phyloP scores from a whole-genome alignment of 2,888 invertebrate species.

The Pseudolycoriella hygida region DNA sequence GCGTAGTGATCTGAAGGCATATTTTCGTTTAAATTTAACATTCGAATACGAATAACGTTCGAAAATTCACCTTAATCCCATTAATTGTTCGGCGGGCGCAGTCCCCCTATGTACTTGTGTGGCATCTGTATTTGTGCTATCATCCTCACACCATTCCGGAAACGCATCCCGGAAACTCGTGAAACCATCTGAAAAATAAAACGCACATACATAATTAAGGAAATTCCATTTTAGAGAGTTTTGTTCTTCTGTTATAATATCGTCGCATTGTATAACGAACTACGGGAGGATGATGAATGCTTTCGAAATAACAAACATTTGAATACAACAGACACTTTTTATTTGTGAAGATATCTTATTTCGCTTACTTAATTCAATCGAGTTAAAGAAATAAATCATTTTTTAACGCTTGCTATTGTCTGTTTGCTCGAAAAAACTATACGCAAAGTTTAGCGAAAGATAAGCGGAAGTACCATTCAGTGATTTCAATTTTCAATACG shows the following conservation, averaged over 20 bases:
- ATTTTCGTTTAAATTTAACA: background rate
- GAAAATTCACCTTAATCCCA: slow-evolving; percentile 34
- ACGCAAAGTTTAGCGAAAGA: too few relatives aligned
- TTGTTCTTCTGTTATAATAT: background rate
- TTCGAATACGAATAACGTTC: background rate
- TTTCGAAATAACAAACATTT: too few relatives aligned
- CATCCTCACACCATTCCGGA: slow-evolving; percentile 82
- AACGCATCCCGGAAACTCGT: slow-evolving; percentile 64
- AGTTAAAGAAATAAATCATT: too few relatives aligned
- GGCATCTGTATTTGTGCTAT: slow-evolving; percentile 49
- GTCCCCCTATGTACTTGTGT: slow-evolving; percentile 32
- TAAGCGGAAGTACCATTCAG: too few relatives aligned
- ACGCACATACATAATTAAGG: slow-evolving; percentile 1
- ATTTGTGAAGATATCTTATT: too few relatives aligned
- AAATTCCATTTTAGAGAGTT: slow-evolving; percentile 1
- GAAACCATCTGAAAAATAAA: slow-evolving; percentile 58
- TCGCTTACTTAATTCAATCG: too few relatives aligned
- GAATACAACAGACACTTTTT: too few relatives aligned
- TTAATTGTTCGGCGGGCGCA: slow-evolving; percentile 36
- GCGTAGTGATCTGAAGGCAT: slow-evolving; percentile 44
- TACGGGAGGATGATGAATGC: too few relatives aligned
- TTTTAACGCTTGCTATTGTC: too few relatives aligned
- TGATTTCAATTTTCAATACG: too few relatives aligned
- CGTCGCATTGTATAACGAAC: background rate
- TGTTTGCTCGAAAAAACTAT: too few relatives aligned